These are phyloP conservation scores for Lontra canadensis DNA, from an alignment of 2,113 vertebrate genomes.

Conservation along the genomic window DNA sequence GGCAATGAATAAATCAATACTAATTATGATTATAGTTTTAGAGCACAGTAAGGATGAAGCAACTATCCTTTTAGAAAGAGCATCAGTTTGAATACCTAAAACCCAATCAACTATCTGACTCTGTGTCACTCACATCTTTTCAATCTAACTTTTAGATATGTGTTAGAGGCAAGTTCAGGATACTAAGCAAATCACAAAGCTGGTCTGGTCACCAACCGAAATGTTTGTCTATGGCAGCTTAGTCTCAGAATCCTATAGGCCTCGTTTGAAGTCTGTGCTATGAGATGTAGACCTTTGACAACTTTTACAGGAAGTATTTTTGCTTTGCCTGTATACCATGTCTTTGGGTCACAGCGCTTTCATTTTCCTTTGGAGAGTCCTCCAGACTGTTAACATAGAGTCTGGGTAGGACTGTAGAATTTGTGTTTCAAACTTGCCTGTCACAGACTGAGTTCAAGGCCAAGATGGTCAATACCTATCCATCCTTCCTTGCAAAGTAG, in stretches of 20 bases:
- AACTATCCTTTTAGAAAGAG: background rate
- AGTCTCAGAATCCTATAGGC: background rate
- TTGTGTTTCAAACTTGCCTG: background rate
- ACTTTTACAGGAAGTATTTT: background rate
- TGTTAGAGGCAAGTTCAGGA: background rate
- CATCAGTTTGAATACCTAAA: background rate
- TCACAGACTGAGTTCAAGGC: background rate
- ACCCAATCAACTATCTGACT: background rate
- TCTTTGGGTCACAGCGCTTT: background rate
- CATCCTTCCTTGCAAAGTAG: background rate
- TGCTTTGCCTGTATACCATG: background rate
- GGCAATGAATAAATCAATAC: constrained; percentile 10
- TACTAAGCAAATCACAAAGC: background rate
- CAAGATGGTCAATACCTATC: background rate
- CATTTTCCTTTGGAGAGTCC: background rate
- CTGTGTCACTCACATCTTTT: background rate
- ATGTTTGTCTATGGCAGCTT: background rate
- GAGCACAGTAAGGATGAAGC: background rate
- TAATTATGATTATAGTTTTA: background rate
- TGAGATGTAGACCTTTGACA: background rate
- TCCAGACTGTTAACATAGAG: background rate
- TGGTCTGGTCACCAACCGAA: background rate
- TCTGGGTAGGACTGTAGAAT: background rate
- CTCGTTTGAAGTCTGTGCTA: background rate
- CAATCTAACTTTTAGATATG: background rate